Conservation (phyloP, 2,113 vertebrate genomes). For the Isurus oxyrinchus region DNA sequence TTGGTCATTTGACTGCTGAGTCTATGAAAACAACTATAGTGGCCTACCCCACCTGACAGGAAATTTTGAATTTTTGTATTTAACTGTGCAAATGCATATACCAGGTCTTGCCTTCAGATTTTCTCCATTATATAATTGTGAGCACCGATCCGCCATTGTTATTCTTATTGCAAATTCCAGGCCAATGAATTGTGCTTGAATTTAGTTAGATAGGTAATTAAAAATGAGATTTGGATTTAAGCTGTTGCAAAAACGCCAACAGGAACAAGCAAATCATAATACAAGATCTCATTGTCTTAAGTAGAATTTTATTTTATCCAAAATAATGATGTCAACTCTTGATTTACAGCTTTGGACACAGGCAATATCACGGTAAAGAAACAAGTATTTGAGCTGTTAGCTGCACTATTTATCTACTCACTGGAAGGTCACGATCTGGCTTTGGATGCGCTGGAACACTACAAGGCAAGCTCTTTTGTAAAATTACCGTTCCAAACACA, state of each 20-base stretch:
- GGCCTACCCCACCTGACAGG: too few relatives aligned
- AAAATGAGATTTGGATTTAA: neutral
- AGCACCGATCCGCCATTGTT: neutral
- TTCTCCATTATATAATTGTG: neutral
- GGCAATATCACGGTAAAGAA: slow-evolving; percentile 97
- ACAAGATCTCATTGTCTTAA: neutral
- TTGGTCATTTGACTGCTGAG: neutral
- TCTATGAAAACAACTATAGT: neutral
- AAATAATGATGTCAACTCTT: neutral
- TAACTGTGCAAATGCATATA: neutral
- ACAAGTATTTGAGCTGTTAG: slow-evolving; percentile 92
- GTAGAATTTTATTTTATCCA: neutral
- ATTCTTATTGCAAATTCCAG: neutral
- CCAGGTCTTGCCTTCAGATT: neutral
- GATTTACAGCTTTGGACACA: slow-evolving; percentile 79
- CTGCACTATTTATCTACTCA: slow-evolving; percentile 89
- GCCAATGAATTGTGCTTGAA: neutral
- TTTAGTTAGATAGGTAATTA: neutral
- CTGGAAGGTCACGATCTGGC: slow-evolving; percentile 75
- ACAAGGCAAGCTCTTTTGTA: slow-evolving; percentile 69
- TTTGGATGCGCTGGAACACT: slow-evolving; percentile 88
- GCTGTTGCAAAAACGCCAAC: neutral
- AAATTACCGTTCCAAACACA: neutral
- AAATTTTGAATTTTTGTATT: too few relatives aligned
- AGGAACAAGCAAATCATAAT: neutral